Percentiles rank a stretch among this genome's conserved stretches.
Evolutionary conservation across 2,888 invertebrate species (phyloP).

Genomic region (Tetanocera ferruginea): DNA sequence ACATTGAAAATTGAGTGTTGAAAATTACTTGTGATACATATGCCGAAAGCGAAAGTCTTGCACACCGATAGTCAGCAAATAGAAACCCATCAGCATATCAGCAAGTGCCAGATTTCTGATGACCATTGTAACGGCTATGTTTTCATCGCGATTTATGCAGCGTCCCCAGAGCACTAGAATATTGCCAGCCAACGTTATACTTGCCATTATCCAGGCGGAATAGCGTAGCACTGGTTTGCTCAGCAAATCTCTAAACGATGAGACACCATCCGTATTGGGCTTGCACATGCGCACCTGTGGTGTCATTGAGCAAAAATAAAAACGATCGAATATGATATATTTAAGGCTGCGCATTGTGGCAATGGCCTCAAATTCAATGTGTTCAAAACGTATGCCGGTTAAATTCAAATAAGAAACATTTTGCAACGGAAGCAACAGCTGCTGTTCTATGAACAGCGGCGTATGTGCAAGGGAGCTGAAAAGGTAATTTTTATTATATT

Average conservation of each 20-base stretch:
- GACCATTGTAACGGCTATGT: slow-evolving; percentile 75
- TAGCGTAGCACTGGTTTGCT: slow-evolving; percentile 73
- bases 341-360: slow-evolving; percentile 70
- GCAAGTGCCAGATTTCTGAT: slow-evolving; percentile 78
- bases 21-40: slow-evolving; percentile 71
- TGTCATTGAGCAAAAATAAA: slow-evolving; percentile 76
- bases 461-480: slow-evolving; percentile 70
- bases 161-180: slow-evolving; percentile 75
- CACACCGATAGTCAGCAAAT: slow-evolving; percentile 75
- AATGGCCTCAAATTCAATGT: slow-evolving; percentile 72
- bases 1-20: not conserved
- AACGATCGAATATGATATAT: slow-evolving; percentile 75
- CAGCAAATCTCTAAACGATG: slow-evolving; percentile 74
- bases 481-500: too few relatives aligned
- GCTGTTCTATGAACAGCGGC: slow-evolving; percentile 58
- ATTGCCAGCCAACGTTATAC: slow-evolving; percentile 75
- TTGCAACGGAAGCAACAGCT: slow-evolving; percentile 55
- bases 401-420: slow-evolving; percentile 70
- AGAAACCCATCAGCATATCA: slow-evolving; percentile 79
- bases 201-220: slow-evolving; percentile 76
- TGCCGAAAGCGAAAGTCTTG: slow-evolving; percentile 74
- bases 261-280: slow-evolving; percentile 77
- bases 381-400: slow-evolving; percentile 71
- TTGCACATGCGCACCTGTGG: slow-evolving; percentile 73
- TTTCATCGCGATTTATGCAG: slow-evolving; percentile 74